Percentiles rank a stretch among this genome's conserved stretches.
phyloP scores from a whole-genome alignment of 2,888 invertebrate genomes.

The Eurois occulta region DNA sequence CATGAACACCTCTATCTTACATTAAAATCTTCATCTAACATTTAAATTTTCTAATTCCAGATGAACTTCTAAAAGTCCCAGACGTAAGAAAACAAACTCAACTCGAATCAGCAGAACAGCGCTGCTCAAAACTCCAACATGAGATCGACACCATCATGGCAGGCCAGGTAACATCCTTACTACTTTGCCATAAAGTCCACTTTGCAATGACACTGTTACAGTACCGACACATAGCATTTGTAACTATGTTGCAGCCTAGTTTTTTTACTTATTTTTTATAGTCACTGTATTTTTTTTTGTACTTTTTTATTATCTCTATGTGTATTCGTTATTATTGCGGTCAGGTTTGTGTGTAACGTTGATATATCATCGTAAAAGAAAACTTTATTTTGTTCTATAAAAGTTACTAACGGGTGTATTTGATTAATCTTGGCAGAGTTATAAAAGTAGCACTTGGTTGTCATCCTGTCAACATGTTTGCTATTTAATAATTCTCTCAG shows the following conservation, averaged over 20 bases:
- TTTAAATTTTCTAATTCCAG: constrained; percentile 71
- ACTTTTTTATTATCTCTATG: constrained; percentile 60
- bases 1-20: no score
- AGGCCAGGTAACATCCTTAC: constrained; percentile 78
- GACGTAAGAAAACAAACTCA: constrained; percentile 87
- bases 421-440: background rate
- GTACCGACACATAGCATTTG: constrained; percentile 61
- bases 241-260: constrained; percentile 73
- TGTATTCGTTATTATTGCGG: constrained; percentile 65
- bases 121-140: constrained; percentile 83
- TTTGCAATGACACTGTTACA: constrained; percentile 53
- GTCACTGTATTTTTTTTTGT: constrained; percentile 62
- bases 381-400: background rate
- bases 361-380: background rate
- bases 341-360: constrained; percentile 44
- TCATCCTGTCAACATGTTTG: background rate
- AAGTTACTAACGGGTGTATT: background rate
- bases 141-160: constrained; percentile 85
- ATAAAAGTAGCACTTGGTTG: background rate
- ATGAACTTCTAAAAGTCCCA: constrained; percentile 86
- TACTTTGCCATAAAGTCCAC: constrained; percentile 20
- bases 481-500: background rate
- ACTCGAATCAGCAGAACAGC: constrained; percentile 84
- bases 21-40: background rate
- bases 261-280: constrained; percentile 47